A percentile compares a stretch with the other conserved stretches of the same genome.
phyloP scores from a whole-genome alignment of 2,113 vertebrate species.

The Pogonocichla stellata region DNA sequence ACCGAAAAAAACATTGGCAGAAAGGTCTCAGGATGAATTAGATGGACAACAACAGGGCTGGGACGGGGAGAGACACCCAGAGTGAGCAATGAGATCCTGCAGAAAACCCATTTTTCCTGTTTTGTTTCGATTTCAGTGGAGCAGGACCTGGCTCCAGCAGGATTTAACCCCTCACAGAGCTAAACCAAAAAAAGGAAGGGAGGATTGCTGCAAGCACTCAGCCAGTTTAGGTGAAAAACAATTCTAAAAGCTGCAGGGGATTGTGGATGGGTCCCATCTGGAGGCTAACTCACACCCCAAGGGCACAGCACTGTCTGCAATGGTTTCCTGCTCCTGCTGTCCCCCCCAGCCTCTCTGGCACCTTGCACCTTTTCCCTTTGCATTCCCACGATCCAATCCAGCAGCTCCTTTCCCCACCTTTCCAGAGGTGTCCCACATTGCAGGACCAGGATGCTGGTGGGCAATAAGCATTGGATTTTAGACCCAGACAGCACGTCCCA shows the following conservation, averaged over 20 bases:
- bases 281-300: not conserved
- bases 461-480: not conserved
- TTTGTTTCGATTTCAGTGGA: not conserved
- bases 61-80: not conserved
- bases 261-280: not conserved
- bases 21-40: not conserved
- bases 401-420: not conserved
- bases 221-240: not conserved
- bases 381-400: not conserved
- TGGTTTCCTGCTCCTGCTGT: not conserved
- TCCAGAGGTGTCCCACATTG: not conserved
- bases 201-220: not conserved
- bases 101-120: fast-evolving
- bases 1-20: not conserved
- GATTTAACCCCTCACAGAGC: not conserved
- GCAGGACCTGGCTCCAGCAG: not conserved
- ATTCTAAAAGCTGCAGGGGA: not conserved
- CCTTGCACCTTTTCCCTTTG: not conserved
- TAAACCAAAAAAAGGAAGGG: not conserved
- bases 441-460: not conserved
- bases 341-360: not conserved
- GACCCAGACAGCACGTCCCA: not conserved
- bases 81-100: not conserved
- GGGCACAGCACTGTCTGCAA: not conserved
- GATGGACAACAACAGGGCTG: not conserved